Evolutionary conservation across 2,888 invertebrate genomes (phyloP).

Genomic region (Homarus gammarus): DNA sequence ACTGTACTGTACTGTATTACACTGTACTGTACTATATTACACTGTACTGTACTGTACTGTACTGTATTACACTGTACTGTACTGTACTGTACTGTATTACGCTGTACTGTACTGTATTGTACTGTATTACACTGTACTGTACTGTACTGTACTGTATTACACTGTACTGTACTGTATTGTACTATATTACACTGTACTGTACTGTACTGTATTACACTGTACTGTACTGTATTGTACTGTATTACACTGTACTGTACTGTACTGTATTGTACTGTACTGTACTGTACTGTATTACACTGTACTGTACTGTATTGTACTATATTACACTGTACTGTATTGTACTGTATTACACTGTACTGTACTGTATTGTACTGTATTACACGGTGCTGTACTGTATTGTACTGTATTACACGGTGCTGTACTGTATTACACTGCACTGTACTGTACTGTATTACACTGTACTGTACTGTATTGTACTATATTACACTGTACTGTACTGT

Average conservation of each 20-base stretch:
- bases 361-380: not conserved
- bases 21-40: not conserved
- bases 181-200: conserved; percentile 9
- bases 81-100: conserved; percentile 9
- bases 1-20: not conserved
- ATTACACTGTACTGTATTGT: conserved; percentile 7
- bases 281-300: conserved; percentile 6
- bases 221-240: conserved; percentile 8
- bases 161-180: not conserved
- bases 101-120: conserved; percentile 8
- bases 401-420: no score
- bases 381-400: no score
- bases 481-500: conserved; percentile 9
- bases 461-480: conserved; percentile 11
- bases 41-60: conserved; percentile 1
- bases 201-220: conserved; percentile 2
- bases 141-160: not conserved
- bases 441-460: no score
- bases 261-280: conserved; percentile 2
- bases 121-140: conserved; percentile 8
- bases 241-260: conserved; percentile 26
- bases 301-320: not conserved
- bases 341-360: conserved; percentile 23
- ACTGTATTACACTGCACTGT: no score
- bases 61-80: not conserved